Percentiles rank a stretch among this genome's conserved stretches.
Evolutionary conservation across 2,797 vertebrate species (phyloP).

Genomic region (Hapalemur alaotrensis): DNA sequence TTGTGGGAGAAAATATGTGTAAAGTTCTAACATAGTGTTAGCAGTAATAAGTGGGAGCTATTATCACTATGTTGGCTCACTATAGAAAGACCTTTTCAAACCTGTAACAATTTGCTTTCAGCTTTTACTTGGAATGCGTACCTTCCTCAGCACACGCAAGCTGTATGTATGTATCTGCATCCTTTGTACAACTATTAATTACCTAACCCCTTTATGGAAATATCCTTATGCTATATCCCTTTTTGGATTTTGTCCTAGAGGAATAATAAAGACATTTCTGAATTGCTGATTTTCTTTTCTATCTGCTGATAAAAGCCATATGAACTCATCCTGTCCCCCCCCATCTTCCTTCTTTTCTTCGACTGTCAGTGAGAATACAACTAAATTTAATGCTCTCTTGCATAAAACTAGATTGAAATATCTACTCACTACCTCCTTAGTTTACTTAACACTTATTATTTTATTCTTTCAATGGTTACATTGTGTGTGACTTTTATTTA

Average conservation of each 20-base stretch:
- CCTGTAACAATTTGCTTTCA: background rate
- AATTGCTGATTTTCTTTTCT: background rate
- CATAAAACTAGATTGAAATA: background rate
- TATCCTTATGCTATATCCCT: background rate
- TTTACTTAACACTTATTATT: background rate
- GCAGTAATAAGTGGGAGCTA: background rate
- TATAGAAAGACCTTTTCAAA: background rate
- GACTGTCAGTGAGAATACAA: background rate
- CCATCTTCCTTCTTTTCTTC: background rate
- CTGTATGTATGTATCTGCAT: background rate
- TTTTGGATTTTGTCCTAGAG: background rate
- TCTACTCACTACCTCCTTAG: background rate
- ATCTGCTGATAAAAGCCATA: background rate
- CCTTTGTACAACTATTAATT: background rate
- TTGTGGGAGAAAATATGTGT: background rate
- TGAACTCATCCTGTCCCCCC: background rate
- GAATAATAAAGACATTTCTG: background rate
- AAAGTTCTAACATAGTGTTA: background rate
- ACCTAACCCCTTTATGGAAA: background rate
- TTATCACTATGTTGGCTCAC: background rate
- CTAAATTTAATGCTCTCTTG: background rate
- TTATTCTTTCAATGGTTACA: background rate
- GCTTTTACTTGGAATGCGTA: background rate
- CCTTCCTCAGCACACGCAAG: background rate
- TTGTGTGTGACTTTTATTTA: background rate